phyloP scores from a whole-genome alignment of 2,797 vertebrate species.

The Ispidina lecontei region DNA sequence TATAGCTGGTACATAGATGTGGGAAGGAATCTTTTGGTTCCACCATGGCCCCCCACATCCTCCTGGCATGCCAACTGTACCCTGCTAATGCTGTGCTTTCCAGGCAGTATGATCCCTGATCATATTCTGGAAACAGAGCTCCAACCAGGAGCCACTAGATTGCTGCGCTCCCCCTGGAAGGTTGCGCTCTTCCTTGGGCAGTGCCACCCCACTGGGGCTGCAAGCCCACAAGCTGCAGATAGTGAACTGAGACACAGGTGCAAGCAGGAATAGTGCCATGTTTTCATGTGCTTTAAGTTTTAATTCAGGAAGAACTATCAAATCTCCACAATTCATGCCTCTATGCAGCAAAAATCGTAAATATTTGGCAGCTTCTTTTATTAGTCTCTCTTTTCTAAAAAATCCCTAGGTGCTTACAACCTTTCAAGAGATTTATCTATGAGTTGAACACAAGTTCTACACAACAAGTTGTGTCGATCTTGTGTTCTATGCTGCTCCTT shows the following conservation, averaged over 20 bases:
- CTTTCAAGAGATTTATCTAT: not conserved
- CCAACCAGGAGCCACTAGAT: not conserved
- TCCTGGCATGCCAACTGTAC: not conserved
- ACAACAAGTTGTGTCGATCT: not conserved
- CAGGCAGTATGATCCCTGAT: not conserved
- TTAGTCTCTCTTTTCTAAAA: not conserved
- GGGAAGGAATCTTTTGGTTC: not conserved
- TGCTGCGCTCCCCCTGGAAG: not conserved
- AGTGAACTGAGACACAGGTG: not conserved
- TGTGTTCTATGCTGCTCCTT: not conserved
- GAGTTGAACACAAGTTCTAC: no score
- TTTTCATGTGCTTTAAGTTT: not conserved
- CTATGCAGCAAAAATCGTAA: not conserved
- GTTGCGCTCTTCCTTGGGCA: not conserved
- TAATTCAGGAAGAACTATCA: not conserved
- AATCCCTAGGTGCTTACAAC: fast-evolving
- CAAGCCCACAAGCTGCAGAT: not conserved
- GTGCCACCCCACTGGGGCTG: not conserved
- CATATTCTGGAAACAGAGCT: not conserved
- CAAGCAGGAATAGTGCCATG: not conserved
- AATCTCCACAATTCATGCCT: not conserved
- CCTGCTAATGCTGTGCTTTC: not conserved
- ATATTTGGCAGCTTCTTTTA: not conserved
- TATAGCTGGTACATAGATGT: not conserved
- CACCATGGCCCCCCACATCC: not conserved